A percentile compares a stretch with the other conserved stretches of the same genome.
These are phyloP conservation scores for Catocala fraxini DNA, from an alignment of 2,888 invertebrate species.

Conservation along the genomic window DNA sequence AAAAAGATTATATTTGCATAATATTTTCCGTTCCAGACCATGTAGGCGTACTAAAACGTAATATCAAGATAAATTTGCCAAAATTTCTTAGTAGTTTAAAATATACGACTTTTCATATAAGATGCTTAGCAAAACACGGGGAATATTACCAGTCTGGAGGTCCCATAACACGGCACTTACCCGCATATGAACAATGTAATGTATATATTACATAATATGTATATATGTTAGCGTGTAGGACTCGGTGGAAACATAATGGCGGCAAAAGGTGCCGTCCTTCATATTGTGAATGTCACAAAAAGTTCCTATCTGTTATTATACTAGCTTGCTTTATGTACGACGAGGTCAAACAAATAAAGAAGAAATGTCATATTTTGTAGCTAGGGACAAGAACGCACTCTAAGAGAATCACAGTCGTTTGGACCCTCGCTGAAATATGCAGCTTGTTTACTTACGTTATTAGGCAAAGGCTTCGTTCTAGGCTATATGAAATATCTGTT, in stretches of 20 bases:
- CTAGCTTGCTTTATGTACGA: slow-evolving; percentile 30
- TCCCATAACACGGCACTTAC: slow-evolving; percentile 23
- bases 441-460: slow-evolving; percentile 35
- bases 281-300: slow-evolving; percentile 43
- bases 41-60: background rate
- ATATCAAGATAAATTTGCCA: background rate
- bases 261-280: slow-evolving; percentile 31
- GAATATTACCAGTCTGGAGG: slow-evolving; percentile 23
- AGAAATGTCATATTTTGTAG: slow-evolving; percentile 46
- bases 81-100: slow-evolving; percentile 1
- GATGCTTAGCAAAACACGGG: slow-evolving; percentile 11
- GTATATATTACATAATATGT: slow-evolving; percentile 25
- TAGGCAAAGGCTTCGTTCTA: background rate
- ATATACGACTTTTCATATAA: slow-evolving; percentile 5
- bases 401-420: slow-evolving; percentile 38
- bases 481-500: slow-evolving; percentile 5
- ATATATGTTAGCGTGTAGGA: slow-evolving; percentile 16
- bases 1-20: too few species aligned
- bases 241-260: slow-evolving; percentile 24
- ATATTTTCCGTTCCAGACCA: too few species aligned
- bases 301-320: slow-evolving; percentile 41
- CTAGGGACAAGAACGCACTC: slow-evolving; percentile 24
- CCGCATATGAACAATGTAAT: slow-evolving; percentile 22
- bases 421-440: slow-evolving; percentile 5
- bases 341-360: slow-evolving; percentile 45